These are phyloP conservation scores for Mallotus villosus DNA, from an alignment of 2,797 vertebrate genomes.

Conservation along the genomic window DNA sequence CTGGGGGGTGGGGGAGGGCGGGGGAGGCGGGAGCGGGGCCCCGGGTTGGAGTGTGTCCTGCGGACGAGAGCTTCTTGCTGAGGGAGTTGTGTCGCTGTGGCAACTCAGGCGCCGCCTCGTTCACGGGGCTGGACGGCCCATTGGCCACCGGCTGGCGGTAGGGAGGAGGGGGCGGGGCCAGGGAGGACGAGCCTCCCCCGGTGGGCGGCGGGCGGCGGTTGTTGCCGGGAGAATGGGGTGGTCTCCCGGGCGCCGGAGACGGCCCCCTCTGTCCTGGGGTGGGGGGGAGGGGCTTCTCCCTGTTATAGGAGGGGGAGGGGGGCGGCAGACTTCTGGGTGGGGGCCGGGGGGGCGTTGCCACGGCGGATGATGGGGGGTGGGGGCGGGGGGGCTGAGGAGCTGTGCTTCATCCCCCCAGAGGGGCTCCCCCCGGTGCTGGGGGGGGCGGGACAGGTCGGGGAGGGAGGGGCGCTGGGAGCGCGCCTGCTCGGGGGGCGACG, in stretches of 20 bases:
- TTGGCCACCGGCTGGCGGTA: conserved; percentile 83
- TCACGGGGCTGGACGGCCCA: conserved; percentile 73
- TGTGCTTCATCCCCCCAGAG: conserved; percentile 64
- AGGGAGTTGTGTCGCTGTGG: conserved; percentile 92
- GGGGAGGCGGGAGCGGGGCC: conserved; percentile 80
- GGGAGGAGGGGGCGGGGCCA: conserved; percentile 81
- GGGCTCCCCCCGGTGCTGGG: conserved; percentile 44
- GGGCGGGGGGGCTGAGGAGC: conserved; percentile 64
- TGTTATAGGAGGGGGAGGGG: conserved; percentile 76
- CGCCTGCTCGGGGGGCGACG: conserved; percentile 39
- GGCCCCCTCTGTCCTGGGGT: conserved; percentile 79
- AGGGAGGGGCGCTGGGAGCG: conserved; percentile 69
- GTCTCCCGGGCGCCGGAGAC: conserved; percentile 73
- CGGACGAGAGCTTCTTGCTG: conserved; percentile 77
- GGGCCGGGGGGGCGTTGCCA: conserved; percentile 73
- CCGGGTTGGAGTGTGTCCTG: conserved; percentile 73
- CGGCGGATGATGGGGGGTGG: conserved; percentile 72
- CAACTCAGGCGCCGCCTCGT: conserved; percentile 82
- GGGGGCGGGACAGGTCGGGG: conserved; percentile 81
- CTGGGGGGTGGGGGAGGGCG: conserved; percentile 79
- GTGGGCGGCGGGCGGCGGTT: conserved; percentile 61
- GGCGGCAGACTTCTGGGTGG: conserved; percentile 55
- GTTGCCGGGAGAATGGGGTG: conserved; percentile 80
- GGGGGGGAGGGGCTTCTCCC: conserved; percentile 85
- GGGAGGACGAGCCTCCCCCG: conserved; percentile 58